phyloP scores from a whole-genome alignment of 1,140 invertebrate genomes.

The Antheraea pernyi region DNA sequence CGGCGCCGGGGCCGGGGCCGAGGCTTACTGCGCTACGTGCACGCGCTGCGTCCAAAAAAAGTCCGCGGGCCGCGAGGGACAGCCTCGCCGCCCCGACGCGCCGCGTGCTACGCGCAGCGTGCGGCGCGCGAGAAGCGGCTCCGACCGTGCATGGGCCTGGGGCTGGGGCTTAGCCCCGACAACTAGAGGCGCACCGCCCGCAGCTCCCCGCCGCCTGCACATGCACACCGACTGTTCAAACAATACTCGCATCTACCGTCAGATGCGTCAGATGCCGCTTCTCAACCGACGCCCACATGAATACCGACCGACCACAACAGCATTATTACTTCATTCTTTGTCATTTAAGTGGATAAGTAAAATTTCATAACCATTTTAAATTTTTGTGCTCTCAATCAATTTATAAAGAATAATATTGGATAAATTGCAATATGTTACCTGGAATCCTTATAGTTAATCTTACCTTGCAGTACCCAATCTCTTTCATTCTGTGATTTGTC shows the following conservation, averaged over 20 bases:
- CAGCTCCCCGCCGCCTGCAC: constrained; percentile 68
- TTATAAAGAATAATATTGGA: constrained; percentile 5
- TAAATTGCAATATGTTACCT: background rate
- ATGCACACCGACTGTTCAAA: constrained; percentile 60
- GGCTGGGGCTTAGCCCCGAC: constrained; percentile 56
- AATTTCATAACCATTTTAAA: constrained; percentile 1
- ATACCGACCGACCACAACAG: constrained; percentile 5
- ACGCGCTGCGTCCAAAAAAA: constrained; percentile 39
- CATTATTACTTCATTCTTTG: constrained; percentile 15
- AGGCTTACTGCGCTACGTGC: constrained; percentile 33
- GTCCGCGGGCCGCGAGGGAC: constrained; percentile 29
- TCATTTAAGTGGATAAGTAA: background rate
- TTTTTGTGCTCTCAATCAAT: constrained; percentile 15
- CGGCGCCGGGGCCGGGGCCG: constrained; percentile 31
- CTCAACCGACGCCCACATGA: constrained; percentile 34
- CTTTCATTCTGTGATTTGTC: constrained; percentile 95
- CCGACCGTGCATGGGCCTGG: constrained; percentile 39
- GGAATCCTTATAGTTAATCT: constrained; percentile 39
- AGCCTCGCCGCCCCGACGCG: constrained; percentile 24
- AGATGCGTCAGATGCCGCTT: constrained; percentile 61
- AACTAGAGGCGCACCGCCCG: constrained; percentile 58
- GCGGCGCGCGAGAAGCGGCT: constrained; percentile 59
- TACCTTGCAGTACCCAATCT: constrained; percentile 89
- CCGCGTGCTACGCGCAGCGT: constrained; percentile 21
- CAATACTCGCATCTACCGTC: constrained; percentile 24